Base-by-base conservation (phyloP, 2,113 vertebrate species). In the Upupa epops region DNA sequence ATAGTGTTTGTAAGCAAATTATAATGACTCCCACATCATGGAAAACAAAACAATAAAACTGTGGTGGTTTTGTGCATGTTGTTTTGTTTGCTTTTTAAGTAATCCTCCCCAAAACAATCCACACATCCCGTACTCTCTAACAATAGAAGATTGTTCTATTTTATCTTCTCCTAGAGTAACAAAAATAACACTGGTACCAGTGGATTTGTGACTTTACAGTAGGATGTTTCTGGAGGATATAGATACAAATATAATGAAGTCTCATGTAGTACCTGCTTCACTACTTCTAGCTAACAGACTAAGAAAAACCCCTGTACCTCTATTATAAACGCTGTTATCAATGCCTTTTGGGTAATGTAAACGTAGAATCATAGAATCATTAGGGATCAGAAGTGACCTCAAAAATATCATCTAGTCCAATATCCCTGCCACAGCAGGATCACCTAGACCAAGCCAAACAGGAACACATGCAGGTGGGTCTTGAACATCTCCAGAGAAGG, bases 1-100 rank as follows among this genome's bases (percentile, higher is more conserved):
- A 97, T 96, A 22, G 74, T 87, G 21, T 75, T 42, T 95, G 98
- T 98, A 96, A 97, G 96, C 96, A 89, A 78, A 46, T 76, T 58
- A 20, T 46, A 75, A 31, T 29, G 34, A 49, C 84, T 93, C 14
- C 13, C 13, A 31, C 22, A 40, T 66, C 9, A 49, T 10, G 36
- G 26, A 60, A 60, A 18, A 48, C 52, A 32, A 55, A 60, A 40
- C 24, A 40, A 13, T 19, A 36, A 58, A 17, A 60, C 29, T 28
- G 17, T n/a, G 16, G 19, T 12, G 15, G 11, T 4, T 19, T 11
- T 5, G 3, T 22, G n/a, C 15, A 15, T 42, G 40, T 42, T 42
- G 40, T 42, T 42, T 42, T 11, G 40, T 42, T 42, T 42, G 40
- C 11, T 42, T 42, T 42, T 42, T 42, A 12, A 42, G 40, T 42